Evolutionary conservation across 2,797 vertebrate genomes (phyloP).

Genomic region (Muscicapa comitata): DNA sequence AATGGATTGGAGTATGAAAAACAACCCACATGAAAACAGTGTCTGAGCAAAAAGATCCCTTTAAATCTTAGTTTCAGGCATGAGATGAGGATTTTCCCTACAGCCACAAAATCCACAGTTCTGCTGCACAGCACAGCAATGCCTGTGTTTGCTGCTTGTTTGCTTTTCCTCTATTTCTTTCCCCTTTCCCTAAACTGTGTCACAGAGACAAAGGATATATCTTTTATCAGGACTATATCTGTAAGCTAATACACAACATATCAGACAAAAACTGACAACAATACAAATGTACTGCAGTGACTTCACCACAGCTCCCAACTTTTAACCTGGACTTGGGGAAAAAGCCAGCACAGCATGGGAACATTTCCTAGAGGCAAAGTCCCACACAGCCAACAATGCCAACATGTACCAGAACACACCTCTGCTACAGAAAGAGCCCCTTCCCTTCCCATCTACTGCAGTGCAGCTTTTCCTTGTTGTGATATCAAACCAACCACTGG

Average conservation of each 20-base stretch:
- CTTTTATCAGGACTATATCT: neutral
- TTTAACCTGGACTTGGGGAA: neutral
- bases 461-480: neutral
- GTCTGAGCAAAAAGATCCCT: neutral
- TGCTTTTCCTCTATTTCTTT: no score
- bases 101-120: neutral
- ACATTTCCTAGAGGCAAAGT: neutral
- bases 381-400: neutral
- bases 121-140: neutral
- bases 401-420: neutral
- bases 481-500: neutral
- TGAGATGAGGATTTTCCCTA: neutral
- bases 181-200: neutral
- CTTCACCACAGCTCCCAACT: neutral
- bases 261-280: neutral
- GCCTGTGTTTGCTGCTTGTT: neutral
- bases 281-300: neutral
- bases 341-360: rapidly evolving
- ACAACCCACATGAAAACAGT: neutral
- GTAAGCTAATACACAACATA: neutral
- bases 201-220: neutral
- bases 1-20: neutral
- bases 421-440: neutral
- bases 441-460: neutral
- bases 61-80: neutral